Conservation (phyloP, 2,797 vertebrate species). For the Bradypodion ventrale region DNA sequence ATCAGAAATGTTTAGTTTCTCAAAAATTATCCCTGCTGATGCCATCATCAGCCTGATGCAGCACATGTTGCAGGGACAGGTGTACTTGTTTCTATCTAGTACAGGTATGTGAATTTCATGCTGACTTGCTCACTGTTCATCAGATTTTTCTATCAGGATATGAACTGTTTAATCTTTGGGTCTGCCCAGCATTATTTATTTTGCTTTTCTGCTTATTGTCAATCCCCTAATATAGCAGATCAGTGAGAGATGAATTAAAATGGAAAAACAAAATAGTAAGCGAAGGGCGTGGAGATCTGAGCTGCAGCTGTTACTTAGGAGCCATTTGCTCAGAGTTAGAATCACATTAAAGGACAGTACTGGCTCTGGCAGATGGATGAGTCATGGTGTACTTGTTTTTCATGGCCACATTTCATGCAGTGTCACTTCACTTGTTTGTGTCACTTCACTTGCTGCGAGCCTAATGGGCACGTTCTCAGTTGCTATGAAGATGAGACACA, state of each 20-base stretch:
- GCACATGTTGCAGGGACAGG: too few relatives aligned
- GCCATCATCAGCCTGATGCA: too few relatives aligned
- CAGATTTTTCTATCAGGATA: too few relatives aligned
- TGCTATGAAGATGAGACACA: constrained; percentile 37
- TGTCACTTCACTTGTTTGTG: not conserved
- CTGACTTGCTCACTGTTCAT: too few relatives aligned
- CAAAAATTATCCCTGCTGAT: too few relatives aligned
- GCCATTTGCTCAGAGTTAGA: not conserved
- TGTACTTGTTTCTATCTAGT: too few relatives aligned
- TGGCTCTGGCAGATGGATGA: constrained; percentile 20
- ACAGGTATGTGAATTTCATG: too few relatives aligned
- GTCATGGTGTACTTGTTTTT: constrained; percentile 43
- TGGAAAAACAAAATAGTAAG: not conserved
- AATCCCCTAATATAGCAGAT: too few relatives aligned
- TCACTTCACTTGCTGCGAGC: not conserved
- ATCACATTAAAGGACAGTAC: not conserved
- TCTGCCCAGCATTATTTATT: not conserved
- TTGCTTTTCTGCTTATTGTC: not conserved
- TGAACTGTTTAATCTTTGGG: too few relatives aligned
- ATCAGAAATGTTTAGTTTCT: too few relatives aligned
- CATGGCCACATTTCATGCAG: not conserved
- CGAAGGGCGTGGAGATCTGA: not conserved
- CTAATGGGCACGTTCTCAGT: constrained; percentile 3
- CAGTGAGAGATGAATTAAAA: constrained; percentile 6
- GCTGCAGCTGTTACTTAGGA: not conserved